phyloP scores from a whole-genome alignment of 2,113 vertebrate genomes.

The Ceuthmochares aereus region DNA sequence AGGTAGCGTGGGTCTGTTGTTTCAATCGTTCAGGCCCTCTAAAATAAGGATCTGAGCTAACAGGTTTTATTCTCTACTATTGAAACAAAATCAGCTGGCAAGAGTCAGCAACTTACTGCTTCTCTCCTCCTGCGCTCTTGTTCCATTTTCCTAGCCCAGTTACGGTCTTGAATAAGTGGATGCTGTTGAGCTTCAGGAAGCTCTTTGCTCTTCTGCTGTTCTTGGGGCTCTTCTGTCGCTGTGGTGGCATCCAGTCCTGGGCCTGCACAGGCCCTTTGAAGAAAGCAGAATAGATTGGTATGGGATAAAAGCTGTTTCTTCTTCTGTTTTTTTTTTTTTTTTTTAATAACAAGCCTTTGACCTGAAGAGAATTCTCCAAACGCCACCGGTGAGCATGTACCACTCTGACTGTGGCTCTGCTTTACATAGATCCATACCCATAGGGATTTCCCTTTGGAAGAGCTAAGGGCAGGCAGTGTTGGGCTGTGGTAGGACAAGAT shows the following conservation, averaged over 20 bases:
- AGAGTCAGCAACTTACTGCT: constrained; percentile 81
- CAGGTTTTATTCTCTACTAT: background rate
- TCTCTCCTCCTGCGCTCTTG: constrained; percentile 89
- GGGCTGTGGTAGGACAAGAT: background rate
- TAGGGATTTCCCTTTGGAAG: background rate
- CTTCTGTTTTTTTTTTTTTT: background rate
- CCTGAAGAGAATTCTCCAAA: background rate
- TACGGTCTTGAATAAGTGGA: constrained; percentile 71
- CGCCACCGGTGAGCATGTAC: background rate
- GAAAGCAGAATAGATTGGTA: background rate
- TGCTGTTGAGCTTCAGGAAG: constrained; percentile 25
- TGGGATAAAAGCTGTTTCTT: background rate
- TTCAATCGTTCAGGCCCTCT: background rate
- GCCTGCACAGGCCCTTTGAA: constrained; percentile 39
- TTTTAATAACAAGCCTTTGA: background rate
- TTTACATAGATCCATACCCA: background rate
- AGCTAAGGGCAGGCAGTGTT: rapidly evolving
- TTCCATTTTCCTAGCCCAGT: constrained; percentile 86
- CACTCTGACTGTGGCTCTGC: background rate
- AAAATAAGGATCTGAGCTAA: background rate
- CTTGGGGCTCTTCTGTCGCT: background rate
- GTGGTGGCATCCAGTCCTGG: background rate
- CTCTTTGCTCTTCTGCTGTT: background rate
- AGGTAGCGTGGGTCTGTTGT: background rate
- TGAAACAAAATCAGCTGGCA: background rate